Percentiles rank a stretch among this genome's conserved stretches.
These are phyloP conservation scores for Myxocyprinus asiaticus DNA, from an alignment of 2,113 vertebrate genomes.

Conservation along the genomic window DNA sequence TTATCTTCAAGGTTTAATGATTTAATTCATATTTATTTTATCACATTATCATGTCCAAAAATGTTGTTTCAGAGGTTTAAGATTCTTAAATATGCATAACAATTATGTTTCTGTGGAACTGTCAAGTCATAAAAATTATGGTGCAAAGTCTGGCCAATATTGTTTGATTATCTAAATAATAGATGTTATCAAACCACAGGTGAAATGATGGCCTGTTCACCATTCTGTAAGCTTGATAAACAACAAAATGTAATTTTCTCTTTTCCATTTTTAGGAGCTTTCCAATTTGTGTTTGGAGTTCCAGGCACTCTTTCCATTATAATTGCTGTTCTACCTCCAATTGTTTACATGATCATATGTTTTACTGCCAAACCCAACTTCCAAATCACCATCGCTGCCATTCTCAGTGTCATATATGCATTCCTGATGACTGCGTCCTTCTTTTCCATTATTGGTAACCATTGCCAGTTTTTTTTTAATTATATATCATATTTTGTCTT, in stretches of 20 bases:
- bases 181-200: too few relatives aligned
- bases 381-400: constrained; percentile 75
- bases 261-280: constrained; percentile 67
- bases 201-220: too few relatives aligned
- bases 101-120: too few relatives aligned
- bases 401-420: constrained; percentile 78
- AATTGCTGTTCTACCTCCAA: constrained; percentile 70
- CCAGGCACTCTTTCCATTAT: constrained; percentile 67
- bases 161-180: too few relatives aligned
- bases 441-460: constrained; percentile 76
- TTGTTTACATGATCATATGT: constrained; percentile 75
- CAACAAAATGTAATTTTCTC: background rate
- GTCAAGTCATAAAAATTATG: too few relatives aligned
- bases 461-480: background rate
- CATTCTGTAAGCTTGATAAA: background rate
- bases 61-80: too few relatives aligned
- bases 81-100: too few relatives aligned
- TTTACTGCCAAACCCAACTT: constrained; percentile 69
- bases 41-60: too few relatives aligned
- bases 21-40: too few relatives aligned
- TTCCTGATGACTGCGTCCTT: constrained; percentile 81
- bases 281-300: constrained; percentile 75
- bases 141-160: too few relatives aligned
- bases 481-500: too few relatives aligned
- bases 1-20: too few relatives aligned